These are phyloP conservation scores for Enteromius viviparus DNA, from an alignment of 2,797 vertebrate species.

Conservation along the genomic window DNA sequence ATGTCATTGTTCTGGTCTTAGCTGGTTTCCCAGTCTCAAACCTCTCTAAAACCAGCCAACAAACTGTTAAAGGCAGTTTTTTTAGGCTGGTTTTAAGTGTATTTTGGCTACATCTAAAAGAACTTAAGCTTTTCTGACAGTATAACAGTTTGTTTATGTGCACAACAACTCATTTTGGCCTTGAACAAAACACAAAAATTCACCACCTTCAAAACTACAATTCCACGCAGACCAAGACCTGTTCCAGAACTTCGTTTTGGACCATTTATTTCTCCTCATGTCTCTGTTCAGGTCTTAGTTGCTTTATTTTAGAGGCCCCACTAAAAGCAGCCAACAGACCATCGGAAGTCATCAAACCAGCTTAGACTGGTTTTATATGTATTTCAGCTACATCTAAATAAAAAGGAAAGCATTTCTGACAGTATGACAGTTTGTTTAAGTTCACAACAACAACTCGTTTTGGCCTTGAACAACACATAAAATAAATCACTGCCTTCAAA, in stretches of 20 bases:
- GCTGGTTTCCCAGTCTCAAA: too few species aligned
- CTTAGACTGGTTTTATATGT: too few species aligned
- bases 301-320: too few species aligned
- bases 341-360: too few species aligned
- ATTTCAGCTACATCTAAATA: too few species aligned
- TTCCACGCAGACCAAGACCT: background rate
- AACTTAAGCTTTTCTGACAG: too few species aligned
- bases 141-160: background rate
- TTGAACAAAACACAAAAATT: background rate
- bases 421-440: background rate
- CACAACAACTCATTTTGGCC: slow-evolving; percentile 14
- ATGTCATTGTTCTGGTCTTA: too few species aligned
- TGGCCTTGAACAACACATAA: background rate
- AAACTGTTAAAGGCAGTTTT: too few species aligned
- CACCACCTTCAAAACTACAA: background rate
- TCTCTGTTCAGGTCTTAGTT: background rate
- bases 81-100: too few species aligned
- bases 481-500: background rate
- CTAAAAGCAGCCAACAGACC: background rate
- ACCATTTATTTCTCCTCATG: background rate
- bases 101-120: too few species aligned
- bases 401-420: too few species aligned
- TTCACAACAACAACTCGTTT: slow-evolving; percentile 1
- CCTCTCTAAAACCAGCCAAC: too few species aligned
- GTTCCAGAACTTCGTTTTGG: slow-evolving; percentile 34